These are phyloP conservation scores for Xyrauchen texanus DNA, from an alignment of 2,113 vertebrate species.

Conservation along the genomic window DNA sequence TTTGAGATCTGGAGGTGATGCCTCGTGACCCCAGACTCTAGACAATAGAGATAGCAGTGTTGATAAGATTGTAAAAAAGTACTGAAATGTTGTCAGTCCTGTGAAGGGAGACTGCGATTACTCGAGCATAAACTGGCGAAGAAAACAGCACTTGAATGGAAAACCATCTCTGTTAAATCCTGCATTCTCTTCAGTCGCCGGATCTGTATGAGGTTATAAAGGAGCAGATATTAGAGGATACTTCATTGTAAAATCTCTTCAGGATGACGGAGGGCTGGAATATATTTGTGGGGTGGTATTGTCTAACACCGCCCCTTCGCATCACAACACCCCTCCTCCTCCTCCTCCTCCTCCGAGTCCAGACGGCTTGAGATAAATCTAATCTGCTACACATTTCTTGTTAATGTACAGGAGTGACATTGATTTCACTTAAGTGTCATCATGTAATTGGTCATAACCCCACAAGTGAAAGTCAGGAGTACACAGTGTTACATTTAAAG, in stretches of 20 bases:
- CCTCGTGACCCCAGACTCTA: conserved; percentile 57
- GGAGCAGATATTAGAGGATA: conserved; percentile 44
- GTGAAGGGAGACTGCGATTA: conserved; percentile 56
- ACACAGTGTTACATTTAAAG: no score
- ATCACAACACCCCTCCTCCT: conserved; percentile 39
- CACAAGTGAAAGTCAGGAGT: no score
- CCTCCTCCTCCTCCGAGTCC: not conserved
- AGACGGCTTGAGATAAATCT: no score
- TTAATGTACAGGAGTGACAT: no score
- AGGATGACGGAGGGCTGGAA: conserved; percentile 63
- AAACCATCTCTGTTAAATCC: conserved; percentile 30
- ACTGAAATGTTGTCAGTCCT: conserved; percentile 63
- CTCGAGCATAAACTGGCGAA: conserved; percentile 52
- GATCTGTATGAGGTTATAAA: conserved; percentile 61
- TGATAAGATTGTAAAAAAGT: conserved; percentile 67
- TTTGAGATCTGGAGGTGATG: conserved; percentile 46
- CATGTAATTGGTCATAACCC: no score
- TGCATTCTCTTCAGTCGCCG: not conserved
- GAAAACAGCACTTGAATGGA: conserved; percentile 43
- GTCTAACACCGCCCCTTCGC: conserved; percentile 62
- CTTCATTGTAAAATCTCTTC: conserved; percentile 41
- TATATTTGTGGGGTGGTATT: conserved; percentile 71
- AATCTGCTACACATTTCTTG: no score
- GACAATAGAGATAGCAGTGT: conserved; percentile 80
- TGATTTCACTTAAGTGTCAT: no score